Percentiles rank a stretch among this genome's conserved stretches.
phyloP scores from a whole-genome alignment of 2,888 invertebrate species.

The Standfussiana lucernea region DNA sequence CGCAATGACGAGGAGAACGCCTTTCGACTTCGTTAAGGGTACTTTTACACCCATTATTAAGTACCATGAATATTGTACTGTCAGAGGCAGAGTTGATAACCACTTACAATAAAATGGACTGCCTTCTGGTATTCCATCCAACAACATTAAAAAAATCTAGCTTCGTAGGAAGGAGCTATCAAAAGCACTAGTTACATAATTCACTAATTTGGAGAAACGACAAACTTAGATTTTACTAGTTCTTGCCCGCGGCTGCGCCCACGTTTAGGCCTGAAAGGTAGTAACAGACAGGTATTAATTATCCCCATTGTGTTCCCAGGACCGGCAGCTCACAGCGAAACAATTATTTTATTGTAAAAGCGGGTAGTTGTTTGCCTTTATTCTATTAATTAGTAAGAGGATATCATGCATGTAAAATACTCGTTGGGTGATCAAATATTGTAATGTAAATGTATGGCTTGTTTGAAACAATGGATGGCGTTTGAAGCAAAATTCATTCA shows the following conservation, averaged over 20 bases:
- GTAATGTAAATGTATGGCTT: not conserved
- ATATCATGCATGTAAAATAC: not conserved
- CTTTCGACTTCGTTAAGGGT: no score
- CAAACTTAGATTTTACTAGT: not conserved
- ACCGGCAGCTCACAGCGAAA: not conserved
- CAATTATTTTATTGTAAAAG: not conserved
- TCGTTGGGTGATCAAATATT: constrained; percentile 7
- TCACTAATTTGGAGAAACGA: not conserved
- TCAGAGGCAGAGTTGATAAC: no score
- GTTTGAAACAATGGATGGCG: not conserved
- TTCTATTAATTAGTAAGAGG: constrained; percentile 7
- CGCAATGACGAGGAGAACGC: no score
- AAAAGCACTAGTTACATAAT: not conserved
- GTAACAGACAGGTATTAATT: not conserved
- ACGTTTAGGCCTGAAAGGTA: not conserved
- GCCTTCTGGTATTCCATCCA: not conserved
- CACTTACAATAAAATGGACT: not conserved
- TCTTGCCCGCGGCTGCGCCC: not conserved
- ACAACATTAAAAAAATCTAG: not conserved
- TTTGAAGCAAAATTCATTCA: not conserved
- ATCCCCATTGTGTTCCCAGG: not conserved
- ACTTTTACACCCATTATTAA: no score
- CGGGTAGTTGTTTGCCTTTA: not conserved
- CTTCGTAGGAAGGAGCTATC: not conserved
- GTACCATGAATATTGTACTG: not conserved